phyloP scores from a whole-genome alignment of 2,113 vertebrate species.

The Tenrec ecaudatus region DNA sequence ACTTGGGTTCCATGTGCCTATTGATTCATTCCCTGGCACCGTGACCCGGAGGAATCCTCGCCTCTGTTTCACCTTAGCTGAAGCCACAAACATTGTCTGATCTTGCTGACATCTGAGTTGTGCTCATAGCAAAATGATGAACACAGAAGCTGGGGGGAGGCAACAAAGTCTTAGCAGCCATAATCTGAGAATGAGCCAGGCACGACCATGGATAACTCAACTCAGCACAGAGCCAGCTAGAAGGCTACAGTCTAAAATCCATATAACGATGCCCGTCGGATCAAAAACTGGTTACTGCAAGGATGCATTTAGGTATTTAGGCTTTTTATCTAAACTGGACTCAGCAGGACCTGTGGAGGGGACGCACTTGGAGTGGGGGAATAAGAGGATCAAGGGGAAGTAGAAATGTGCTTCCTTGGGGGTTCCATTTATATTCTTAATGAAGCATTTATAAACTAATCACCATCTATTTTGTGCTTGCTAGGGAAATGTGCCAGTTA shows the following conservation, averaged over 20 bases:
- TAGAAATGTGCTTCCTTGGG: not conserved
- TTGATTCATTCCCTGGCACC: conserved; percentile 77
- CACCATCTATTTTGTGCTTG: too few species aligned
- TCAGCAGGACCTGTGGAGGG: too few species aligned
- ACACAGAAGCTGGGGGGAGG: conserved; percentile 23
- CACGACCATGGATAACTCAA: not conserved
- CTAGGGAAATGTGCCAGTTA: not conserved
- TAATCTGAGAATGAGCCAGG: not conserved
- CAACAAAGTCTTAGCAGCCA: conserved; percentile 19
- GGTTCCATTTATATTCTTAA: not conserved
- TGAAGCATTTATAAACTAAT: not conserved
- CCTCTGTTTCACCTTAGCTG: conserved; percentile 77
- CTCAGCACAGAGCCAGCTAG: not conserved
- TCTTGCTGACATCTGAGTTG: conserved; percentile 74
- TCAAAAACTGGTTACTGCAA: not conserved
- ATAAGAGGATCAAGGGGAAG: too few species aligned
- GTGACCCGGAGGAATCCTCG: conserved; percentile 36
- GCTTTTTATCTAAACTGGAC: not conserved
- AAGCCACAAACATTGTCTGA: conserved; percentile 80
- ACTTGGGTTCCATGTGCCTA: conserved; percentile 71
- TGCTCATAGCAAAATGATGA: conserved; percentile 40
- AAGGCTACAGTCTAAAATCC: not conserved
- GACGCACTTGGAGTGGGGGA: too few species aligned
- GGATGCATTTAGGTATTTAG: not conserved
- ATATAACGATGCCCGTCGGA: not conserved